These are phyloP conservation scores for Lycocorax pyrrhopterus DNA, from an alignment of 2,113 vertebrate species.

Conservation along the genomic window DNA sequence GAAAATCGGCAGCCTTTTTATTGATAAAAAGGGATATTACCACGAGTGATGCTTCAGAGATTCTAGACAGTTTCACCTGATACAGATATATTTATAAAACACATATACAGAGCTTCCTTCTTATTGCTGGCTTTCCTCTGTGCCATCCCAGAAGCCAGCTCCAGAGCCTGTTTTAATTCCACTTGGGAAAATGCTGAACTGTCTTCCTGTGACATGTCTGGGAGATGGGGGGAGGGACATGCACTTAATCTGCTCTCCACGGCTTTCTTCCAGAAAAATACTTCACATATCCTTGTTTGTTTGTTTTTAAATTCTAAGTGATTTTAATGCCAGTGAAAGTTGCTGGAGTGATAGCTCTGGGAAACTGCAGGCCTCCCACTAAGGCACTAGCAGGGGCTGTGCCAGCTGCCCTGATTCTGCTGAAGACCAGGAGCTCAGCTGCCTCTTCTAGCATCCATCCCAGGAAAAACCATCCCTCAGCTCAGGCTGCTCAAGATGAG, in stretches of 20 bases:
- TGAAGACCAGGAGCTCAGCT: neutral
- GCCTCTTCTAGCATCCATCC: neutral
- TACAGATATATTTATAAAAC: neutral
- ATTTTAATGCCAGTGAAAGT: conserved; percentile 41
- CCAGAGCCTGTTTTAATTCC: neutral
- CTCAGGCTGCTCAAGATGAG: neutral
- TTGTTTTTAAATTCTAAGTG: conserved; percentile 39
- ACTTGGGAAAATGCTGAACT: neutral
- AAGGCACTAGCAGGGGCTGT: neutral
- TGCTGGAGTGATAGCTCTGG: conserved; percentile 14
- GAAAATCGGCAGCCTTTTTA: neutral
- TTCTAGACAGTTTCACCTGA: neutral
- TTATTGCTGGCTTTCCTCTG: neutral
- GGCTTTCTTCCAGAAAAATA: conserved; percentile 49
- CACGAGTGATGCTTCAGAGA: neutral
- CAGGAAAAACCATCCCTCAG: neutral
- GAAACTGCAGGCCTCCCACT: neutral
- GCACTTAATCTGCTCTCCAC: neutral
- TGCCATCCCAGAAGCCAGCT: neutral
- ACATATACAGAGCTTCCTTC: neutral
- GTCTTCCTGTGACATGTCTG: neutral
- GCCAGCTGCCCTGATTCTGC: neutral
- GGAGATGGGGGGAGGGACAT: neutral
- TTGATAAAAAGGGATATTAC: neutral
- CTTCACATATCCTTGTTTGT: conserved; percentile 40